A percentile compares a stretch with the other conserved stretches of the same genome.
Conservation (phyloP, 2,888 invertebrate genomes). For the Habrosyne pyritoides region DNA sequence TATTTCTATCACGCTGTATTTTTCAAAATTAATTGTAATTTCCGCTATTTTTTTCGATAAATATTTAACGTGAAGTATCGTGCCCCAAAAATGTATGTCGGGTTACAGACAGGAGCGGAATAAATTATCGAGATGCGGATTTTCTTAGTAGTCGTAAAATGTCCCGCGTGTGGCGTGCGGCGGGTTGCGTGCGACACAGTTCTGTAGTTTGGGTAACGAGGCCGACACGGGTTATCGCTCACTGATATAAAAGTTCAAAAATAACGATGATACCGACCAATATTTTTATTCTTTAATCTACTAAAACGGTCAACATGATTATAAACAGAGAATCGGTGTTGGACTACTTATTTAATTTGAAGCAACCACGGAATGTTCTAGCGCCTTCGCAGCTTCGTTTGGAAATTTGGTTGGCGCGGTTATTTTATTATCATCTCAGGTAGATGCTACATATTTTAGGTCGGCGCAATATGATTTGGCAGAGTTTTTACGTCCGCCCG, state of each 20-base stretch:
- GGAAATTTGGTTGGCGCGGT: too few relatives aligned
- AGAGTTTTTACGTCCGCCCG: too few relatives aligned
- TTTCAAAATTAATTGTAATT: too few relatives aligned
- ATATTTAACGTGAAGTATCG: too few relatives aligned
- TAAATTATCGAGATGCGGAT: too few relatives aligned
- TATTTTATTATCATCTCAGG: too few relatives aligned
- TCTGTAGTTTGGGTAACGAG: slow-evolving; percentile 34
- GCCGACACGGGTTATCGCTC: slow-evolving; percentile 56
- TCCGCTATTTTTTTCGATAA: too few relatives aligned
- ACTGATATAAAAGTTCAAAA: slow-evolving; percentile 55
- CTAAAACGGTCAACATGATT: slow-evolving; percentile 12
- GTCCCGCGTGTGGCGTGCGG: background rate
- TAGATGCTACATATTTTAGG: too few relatives aligned
- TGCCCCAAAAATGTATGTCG: background rate
- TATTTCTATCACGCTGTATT: too few relatives aligned
- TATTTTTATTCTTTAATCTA: slow-evolving; percentile 25
- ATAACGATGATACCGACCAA: slow-evolving; percentile 44
- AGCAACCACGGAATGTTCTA: background rate
- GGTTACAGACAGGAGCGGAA: slow-evolving; percentile 3
- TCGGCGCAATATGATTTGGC: too few relatives aligned
- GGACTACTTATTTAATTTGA: background rate
- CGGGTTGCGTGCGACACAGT: slow-evolving; percentile 40
- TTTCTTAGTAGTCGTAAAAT: slow-evolving; percentile 41
- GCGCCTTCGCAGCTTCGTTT: too few relatives aligned
- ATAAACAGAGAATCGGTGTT: background rate